phyloP scores from a whole-genome alignment of 2,113 vertebrate species.

The Suricata suricatta region DNA sequence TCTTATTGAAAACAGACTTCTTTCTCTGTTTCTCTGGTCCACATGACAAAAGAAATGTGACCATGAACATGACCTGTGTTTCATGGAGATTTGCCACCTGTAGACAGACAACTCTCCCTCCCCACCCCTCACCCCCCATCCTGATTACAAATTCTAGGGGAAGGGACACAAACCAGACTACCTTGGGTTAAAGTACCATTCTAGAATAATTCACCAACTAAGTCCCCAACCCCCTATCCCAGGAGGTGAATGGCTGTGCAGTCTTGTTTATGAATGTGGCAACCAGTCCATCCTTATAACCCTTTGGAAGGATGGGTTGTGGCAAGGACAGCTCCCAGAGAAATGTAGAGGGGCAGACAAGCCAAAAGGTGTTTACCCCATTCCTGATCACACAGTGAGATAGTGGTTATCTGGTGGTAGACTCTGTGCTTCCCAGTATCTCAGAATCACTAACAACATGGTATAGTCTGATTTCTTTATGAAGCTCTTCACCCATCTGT shows the following conservation, averaged over 20 bases:
- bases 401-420: not conserved
- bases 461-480: not conserved
- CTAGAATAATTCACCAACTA: not conserved
- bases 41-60: not conserved
- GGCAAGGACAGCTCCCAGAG: too few species aligned
- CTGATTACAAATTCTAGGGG: not conserved
- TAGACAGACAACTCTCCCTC: not conserved
- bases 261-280: not conserved
- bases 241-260: not conserved
- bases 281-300: not conserved
- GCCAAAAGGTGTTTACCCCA: not conserved
- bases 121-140: not conserved
- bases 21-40: not conserved
- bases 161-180: not conserved
- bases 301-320: not conserved
- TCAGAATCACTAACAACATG: not conserved
- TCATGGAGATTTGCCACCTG: not conserved
- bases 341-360: not conserved
- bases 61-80: not conserved
- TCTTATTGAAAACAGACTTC: not conserved
- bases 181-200: not conserved
- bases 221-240: not conserved
- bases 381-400: not conserved
- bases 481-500: not conserved
- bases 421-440: not conserved